These are phyloP conservation scores for Macropis europaea DNA, from an alignment of 2,888 invertebrate genomes.

Conservation along the genomic window DNA sequence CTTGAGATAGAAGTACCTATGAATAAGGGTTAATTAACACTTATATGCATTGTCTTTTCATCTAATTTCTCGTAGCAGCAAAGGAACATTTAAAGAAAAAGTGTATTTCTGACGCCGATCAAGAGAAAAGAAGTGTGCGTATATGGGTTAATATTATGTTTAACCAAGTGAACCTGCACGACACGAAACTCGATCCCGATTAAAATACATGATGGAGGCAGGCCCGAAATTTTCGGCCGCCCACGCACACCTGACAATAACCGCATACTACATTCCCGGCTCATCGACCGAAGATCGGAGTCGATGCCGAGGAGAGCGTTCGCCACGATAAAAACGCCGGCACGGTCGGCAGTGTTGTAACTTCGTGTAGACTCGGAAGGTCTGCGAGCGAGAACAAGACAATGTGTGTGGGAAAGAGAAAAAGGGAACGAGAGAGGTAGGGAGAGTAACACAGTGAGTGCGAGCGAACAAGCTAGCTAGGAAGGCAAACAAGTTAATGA, in stretches of 20 bases:
- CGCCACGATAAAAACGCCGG: background rate
- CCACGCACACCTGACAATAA: too few species aligned
- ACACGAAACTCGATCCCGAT: too few species aligned
- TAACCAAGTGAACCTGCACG: too few species aligned
- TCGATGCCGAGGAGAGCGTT: background rate
- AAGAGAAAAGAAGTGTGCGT: too few species aligned
- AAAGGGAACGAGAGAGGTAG: background rate
- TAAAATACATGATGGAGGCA: too few species aligned
- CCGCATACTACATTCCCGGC: slow-evolving; percentile 27
- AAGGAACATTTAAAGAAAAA: too few species aligned
- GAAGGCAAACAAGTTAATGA: slow-evolving; percentile 54
- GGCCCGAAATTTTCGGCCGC: background rate
- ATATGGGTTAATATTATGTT: too few species aligned
- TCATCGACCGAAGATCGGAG: slow-evolving; percentile 18
- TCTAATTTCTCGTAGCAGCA: too few species aligned
- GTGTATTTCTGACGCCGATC: too few species aligned
- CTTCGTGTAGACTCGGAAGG: background rate
- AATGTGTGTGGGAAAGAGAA: background rate
- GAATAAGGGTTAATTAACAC: too few species aligned
- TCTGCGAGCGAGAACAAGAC: background rate
- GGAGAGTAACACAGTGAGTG: background rate
- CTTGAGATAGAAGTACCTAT: too few species aligned
- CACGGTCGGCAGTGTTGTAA: slow-evolving; percentile 3
- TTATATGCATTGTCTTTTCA: too few species aligned
- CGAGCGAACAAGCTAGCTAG: slow-evolving; percentile 9